These are phyloP conservation scores for Callipepla californica DNA, from an alignment of 2,113 vertebrate species.

Conservation along the genomic window DNA sequence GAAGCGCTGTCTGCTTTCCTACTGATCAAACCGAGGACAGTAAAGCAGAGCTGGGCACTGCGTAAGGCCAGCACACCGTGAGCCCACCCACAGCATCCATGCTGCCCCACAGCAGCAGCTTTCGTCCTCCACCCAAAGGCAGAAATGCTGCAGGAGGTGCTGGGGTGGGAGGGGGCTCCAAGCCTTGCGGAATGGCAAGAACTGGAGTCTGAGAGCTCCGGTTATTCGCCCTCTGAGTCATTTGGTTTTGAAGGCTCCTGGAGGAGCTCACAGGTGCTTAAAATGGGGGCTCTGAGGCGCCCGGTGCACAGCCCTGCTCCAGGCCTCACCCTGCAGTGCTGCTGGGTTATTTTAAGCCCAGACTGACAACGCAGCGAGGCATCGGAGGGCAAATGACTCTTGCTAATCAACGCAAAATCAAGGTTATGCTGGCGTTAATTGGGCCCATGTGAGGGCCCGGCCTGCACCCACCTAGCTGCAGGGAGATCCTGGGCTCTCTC, in stretches of 20 bases:
- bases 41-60: constrained; percentile 64
- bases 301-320: neutral
- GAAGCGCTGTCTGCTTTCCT: constrained; percentile 62
- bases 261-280: neutral
- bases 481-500: constrained; percentile 8
- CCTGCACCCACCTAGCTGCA: neutral
- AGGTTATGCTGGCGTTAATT: constrained; percentile 43
- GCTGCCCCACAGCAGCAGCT: neutral
- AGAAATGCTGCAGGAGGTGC: neutral
- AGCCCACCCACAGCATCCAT: neutral
- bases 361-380: rapidly evolving
- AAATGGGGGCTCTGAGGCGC: neutral
- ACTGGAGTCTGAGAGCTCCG: neutral
- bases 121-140: neutral
- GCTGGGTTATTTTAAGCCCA: neutral
- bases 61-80: too few species aligned
- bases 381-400: neutral
- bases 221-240: neutral
- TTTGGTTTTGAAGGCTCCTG: neutral
- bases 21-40: constrained; percentile 46
- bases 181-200: neutral
- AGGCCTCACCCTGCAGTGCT: neutral
- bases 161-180: neutral
- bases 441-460: neutral
- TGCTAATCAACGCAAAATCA: constrained; percentile 58